Conservation (phyloP, 2,113 vertebrate genomes). For the Sylvia atricapilla region DNA sequence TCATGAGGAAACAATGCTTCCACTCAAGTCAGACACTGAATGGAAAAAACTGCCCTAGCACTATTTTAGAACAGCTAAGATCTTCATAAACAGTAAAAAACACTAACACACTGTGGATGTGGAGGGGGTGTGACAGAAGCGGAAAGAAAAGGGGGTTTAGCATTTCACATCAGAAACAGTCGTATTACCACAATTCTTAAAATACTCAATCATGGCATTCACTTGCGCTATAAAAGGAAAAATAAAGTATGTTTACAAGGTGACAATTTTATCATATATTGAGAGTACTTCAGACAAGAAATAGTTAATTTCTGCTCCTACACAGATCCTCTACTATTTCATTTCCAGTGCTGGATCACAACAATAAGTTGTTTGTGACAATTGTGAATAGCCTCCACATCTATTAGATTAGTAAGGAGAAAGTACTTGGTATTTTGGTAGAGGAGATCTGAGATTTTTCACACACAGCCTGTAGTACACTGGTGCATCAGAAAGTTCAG, state of each 20-base stretch:
- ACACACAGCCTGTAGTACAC: neutral
- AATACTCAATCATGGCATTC: neutral
- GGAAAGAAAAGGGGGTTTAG: neutral
- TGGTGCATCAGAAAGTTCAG: neutral
- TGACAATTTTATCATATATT: neutral
- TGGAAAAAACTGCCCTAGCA: neutral
- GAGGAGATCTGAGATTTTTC: neutral
- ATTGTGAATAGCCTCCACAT: neutral
- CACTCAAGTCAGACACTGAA: neutral
- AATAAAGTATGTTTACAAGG: neutral
- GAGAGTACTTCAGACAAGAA: neutral
- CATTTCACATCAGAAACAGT: neutral
- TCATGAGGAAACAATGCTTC: constrained; percentile 12
- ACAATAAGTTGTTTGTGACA: constrained; percentile 9
- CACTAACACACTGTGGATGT: neutral
- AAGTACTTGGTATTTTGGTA: neutral
- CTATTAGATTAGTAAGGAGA: neutral
- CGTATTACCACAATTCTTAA: neutral
- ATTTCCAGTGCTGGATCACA: neutral
- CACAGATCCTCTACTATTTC: constrained; percentile 4
- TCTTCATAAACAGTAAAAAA: neutral
- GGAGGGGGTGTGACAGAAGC: neutral
- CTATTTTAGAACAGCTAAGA: neutral
- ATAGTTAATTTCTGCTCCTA: neutral
- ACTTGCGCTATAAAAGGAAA: neutral